phyloP scores from a whole-genome alignment of 2,113 vertebrate genomes.

The Grus americana region DNA sequence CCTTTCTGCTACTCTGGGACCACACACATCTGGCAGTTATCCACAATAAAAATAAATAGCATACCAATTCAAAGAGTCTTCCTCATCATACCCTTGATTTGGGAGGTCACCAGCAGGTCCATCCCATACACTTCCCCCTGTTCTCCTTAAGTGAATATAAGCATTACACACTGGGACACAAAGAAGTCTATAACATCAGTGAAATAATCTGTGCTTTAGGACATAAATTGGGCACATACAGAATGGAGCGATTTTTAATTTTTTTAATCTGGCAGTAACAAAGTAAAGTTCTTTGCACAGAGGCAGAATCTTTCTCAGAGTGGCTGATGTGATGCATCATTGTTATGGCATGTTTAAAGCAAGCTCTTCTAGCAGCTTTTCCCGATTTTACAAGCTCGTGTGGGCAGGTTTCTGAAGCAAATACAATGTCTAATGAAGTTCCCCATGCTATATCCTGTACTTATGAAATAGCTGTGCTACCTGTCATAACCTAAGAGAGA shows the following conservation, averaged over 20 bases:
- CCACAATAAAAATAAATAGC: background rate
- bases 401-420: background rate
- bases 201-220: background rate
- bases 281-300: background rate
- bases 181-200: background rate
- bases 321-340: background rate
- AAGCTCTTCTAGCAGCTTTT: background rate
- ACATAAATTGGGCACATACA: background rate
- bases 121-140: background rate
- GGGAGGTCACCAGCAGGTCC: background rate
- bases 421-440: background rate
- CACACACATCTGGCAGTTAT: background rate
- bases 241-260: background rate
- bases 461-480: background rate
- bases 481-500: background rate
- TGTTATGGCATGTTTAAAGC: background rate
- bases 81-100: background rate
- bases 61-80: background rate
- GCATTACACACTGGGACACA: background rate
- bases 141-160: background rate
- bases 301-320: background rate
- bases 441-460: background rate
- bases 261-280: background rate
- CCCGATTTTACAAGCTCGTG: background rate
- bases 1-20: background rate